phyloP scores from a whole-genome alignment of 1,140 invertebrate species.

The Thaumetopoea pityocampa region DNA sequence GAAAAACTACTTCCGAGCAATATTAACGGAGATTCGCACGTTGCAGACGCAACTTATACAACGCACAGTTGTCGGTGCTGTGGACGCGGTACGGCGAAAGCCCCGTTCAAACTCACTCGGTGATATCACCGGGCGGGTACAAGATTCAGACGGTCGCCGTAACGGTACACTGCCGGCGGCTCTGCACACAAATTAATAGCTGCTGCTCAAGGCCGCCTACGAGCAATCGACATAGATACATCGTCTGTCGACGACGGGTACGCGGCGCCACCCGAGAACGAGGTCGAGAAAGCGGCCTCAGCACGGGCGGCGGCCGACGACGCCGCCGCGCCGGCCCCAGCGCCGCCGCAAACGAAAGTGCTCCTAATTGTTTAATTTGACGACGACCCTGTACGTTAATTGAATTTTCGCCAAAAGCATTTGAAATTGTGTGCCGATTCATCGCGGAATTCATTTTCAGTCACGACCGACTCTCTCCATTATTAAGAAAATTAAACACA shows the following conservation, averaged over 20 bases:
- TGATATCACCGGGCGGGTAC: slow-evolving; percentile 38
- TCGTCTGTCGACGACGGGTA: slow-evolving; percentile 64
- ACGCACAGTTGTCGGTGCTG: too few relatives aligned
- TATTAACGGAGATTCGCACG: too few relatives aligned
- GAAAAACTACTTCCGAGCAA: too few relatives aligned
- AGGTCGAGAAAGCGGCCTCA: slow-evolving; percentile 59
- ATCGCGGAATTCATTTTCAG: slow-evolving; percentile 21
- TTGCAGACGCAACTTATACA: not conserved
- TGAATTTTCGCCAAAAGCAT: slow-evolving; percentile 27
- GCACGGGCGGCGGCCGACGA: slow-evolving; percentile 28
- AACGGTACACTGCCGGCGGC: slow-evolving; percentile 58
- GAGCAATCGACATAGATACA: slow-evolving; percentile 70
- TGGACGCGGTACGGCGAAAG: too few relatives aligned
- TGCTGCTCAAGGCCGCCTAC: slow-evolving; percentile 69
- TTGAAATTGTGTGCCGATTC: slow-evolving; percentile 19
- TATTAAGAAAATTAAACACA: slow-evolving; percentile 32
- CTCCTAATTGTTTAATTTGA: slow-evolving; percentile 35
- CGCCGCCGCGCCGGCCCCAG: slow-evolving; percentile 19
- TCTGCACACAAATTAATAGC: slow-evolving; percentile 71
- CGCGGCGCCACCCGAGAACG: slow-evolving; percentile 56
- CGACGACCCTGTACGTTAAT: slow-evolving; percentile 31
- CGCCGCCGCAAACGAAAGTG: slow-evolving; percentile 27
- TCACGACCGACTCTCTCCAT: slow-evolving; percentile 37
- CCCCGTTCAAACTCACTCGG: slow-evolving; percentile 23
- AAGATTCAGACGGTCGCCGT: slow-evolving; percentile 54